Evolutionary conservation across 2,113 vertebrate genomes (phyloP), one percentile per base, ranked within the genome.

Genomic region (Sula dactylatra): DNA sequence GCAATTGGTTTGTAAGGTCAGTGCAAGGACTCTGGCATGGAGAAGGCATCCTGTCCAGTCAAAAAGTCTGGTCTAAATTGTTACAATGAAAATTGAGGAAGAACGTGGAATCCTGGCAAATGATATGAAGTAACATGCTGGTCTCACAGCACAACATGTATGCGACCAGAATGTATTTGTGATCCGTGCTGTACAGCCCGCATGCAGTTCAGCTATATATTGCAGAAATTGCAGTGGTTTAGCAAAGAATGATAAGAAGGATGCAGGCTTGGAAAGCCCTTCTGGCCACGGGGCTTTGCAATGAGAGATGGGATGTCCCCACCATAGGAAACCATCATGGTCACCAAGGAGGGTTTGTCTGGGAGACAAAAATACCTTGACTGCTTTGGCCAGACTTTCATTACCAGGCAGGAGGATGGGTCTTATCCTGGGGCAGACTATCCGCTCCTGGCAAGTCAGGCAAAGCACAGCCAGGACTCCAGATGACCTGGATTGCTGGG

Each of bases 291-390:
- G 27, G 18, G 29, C 34, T 88, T 70, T 42, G 25, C 45, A 45
- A 21, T 9, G 40, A 47, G 82, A 59, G 42, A 1, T 64, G 55
- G 10, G 22, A 61, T 82, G 18, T 72, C 32, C 14, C 21, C 21
- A 34, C 18, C 4, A 0, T 1, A 54, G 59, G 38, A 93, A 84
- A 56, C 45, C 31, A 32, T 17, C 2, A 0, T 0, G 4, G 66
- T 59, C 72, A 55, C 52, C 0, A 1, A 40, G 86, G 17, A 88
- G 18, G 24, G 14, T 58, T 82, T 85, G 11, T 25, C n/a, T 79
- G 61, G 40, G 62, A 72, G 38, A 80, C 21, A 77, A 88, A 88
- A 69, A 19, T n/a, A 9, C 18, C 80, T 82, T 31, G 10, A 71
- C 77, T 73, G 32, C 18, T 94, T 54, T 70, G 66, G 42, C 12